Base-by-base conservation (phyloP, 2,888 invertebrate species). In the Diarsia dahlii region DNA sequence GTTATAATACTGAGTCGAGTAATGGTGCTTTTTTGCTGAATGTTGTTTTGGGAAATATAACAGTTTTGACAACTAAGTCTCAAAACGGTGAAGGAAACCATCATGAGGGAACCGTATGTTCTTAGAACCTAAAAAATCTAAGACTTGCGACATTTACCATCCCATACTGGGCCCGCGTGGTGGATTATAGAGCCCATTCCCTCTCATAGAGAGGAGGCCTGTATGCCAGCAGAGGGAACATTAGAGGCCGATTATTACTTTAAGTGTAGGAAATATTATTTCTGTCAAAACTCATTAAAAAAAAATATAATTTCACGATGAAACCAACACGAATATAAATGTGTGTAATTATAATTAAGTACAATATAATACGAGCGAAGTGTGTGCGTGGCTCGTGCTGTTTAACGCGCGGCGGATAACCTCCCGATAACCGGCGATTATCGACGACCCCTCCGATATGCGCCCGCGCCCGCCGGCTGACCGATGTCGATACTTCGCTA, bases 351-450 rank as follows among this genome's bases (percentile, higher is more conserved):
- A 80, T 71, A 72, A 75, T 60, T 12, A 71, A 56, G 18, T 58
- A 72, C 46, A 60, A 54, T n/a, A 63, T 45, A 63, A 63, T 71
- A 70, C 28, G 63, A 45, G 23, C 62, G 39, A 73, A 65, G 70
- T 81, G 76, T 81, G 81, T 85, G 80, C 68, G 80, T 89, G 91
- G 91, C 92, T 90, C 92, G 91, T 91, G 92, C 92, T 76, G 87
- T 52, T 65, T 84, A 85, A 82, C 85, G 89, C 85, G 87, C 85
- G 76, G 58, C 70, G 80, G 89, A 89, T 89, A 89, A 89, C 89
- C 89, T 60, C 76, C 66, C 82, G 89, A 89, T 89, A 87, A 88
- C 89, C 84, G 84, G 50, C 76, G 89, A 87, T 86, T 85, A 88
- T 86, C 89, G 76, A 54, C 86, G 86, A 86, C 82, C 80, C 72